A percentile compares a stretch with the other conserved stretches of the same genome.
Conservation (phyloP, 2,888 invertebrate species). For the Anarsia innoxiella region DNA sequence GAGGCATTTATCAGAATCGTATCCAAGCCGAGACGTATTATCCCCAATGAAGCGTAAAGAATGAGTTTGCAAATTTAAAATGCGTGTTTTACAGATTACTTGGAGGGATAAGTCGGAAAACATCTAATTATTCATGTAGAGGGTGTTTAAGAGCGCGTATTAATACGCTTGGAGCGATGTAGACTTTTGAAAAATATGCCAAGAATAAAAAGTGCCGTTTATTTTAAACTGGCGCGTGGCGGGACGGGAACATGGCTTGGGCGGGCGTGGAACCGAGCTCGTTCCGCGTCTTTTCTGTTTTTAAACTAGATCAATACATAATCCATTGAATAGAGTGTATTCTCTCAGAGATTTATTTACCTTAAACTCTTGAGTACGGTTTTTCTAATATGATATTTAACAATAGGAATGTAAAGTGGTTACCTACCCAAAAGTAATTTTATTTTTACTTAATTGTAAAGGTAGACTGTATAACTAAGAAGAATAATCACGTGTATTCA, state of each 20-base stretch:
- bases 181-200: conserved; percentile 55
- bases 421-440: not conserved
- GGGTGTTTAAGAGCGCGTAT: conserved; percentile 67
- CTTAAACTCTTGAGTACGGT: too few relatives aligned
- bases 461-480: too few relatives aligned
- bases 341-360: conserved; percentile 17
- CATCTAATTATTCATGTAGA: conserved; percentile 74
- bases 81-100: conserved; percentile 69
- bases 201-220: conserved; percentile 54
- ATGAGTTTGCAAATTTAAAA: conserved; percentile 71
- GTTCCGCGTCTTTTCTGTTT: conserved; percentile 45
- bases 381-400: not conserved
- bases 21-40: conserved; percentile 66
- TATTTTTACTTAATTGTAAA: not conserved
- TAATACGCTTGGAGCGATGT: conserved; percentile 49
- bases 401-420: not conserved
- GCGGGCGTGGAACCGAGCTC: conserved; percentile 43
- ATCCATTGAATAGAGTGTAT: conserved; percentile 29
- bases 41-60: conserved; percentile 71
- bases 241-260: conserved; percentile 63
- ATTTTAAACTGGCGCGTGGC: conserved; percentile 55
- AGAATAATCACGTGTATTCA: too few relatives aligned
- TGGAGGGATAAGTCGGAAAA: conserved; percentile 57
- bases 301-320: conserved; percentile 44
- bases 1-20: conserved; percentile 71